A percentile compares a stretch with the other conserved stretches of the same genome.
Conservation (phyloP, 2,888 invertebrate genomes). For the Tipula vernalis region DNA sequence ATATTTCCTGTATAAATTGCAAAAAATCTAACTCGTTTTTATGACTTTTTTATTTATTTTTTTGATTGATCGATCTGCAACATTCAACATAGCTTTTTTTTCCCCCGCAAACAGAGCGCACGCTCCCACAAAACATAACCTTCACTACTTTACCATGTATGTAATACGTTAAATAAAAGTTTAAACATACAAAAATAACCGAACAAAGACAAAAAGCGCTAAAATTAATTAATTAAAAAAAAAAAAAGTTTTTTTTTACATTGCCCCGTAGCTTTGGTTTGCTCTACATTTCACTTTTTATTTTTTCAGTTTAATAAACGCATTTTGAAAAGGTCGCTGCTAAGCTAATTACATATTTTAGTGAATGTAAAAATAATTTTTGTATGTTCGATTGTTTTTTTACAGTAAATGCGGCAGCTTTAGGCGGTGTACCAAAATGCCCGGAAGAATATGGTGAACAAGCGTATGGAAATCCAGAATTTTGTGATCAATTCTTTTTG, state of each 20-base stretch:
- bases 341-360: neutral
- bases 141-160: neutral
- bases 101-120: neutral
- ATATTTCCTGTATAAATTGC: neutral
- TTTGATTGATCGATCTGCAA: neutral
- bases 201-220: neutral
- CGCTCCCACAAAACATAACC: neutral
- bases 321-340: neutral
- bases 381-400: neutral
- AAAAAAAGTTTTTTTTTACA: neutral
- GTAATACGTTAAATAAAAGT: neutral
- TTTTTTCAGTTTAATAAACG: neutral
- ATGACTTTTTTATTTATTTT: neutral
- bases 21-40: neutral
- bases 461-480: slow-evolving; percentile 75
- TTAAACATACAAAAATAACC: neutral
- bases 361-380: neutral
- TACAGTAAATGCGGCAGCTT: slow-evolving; percentile 46
- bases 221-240: neutral
- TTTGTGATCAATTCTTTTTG: slow-evolving; percentile 79
- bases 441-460: slow-evolving; percentile 70
- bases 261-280: neutral
- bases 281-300: neutral
- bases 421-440: slow-evolving; percentile 57
- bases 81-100: neutral